A percentile compares a stretch with the other conserved stretches of the same genome.
Conservation (phyloP, 2,113 vertebrate genomes). For the Leptosomus discolor region DNA sequence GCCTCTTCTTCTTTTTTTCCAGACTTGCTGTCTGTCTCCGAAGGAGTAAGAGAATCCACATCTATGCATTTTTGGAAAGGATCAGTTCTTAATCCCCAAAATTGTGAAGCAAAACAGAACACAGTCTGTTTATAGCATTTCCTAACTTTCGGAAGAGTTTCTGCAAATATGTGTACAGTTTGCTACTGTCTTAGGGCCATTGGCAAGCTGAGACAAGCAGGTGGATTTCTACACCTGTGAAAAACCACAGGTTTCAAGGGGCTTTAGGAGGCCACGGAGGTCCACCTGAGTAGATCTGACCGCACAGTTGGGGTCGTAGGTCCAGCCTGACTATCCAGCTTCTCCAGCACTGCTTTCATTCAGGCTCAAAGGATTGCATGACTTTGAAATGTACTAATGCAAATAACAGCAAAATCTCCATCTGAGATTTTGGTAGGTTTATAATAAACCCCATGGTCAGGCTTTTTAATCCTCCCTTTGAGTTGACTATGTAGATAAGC, state of each 20-base stretch:
- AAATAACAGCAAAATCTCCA: not conserved
- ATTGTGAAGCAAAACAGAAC: not conserved
- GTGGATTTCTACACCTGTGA: not conserved
- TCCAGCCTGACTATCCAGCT: not conserved
- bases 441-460: not conserved
- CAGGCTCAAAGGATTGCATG: not conserved
- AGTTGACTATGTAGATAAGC: not conserved
- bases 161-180: not conserved
- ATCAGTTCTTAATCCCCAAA: not conserved
- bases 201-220: not conserved
- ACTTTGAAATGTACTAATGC: not conserved
- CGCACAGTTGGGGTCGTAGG: not conserved
- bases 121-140: not conserved
- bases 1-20: not conserved
- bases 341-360: not conserved
- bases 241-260: not conserved
- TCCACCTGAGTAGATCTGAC: not conserved
- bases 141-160: not conserved
- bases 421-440: not conserved
- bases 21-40: not conserved
- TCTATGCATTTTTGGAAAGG: not conserved
- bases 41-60: not conserved
- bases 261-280: not conserved
- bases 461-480: not conserved
- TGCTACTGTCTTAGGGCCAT: not conserved